Percentiles rank a stretch among this genome's conserved stretches.
These are phyloP conservation scores for Eulemur rufifrons DNA, from an alignment of 2,113 vertebrate genomes.

Conservation along the genomic window DNA sequence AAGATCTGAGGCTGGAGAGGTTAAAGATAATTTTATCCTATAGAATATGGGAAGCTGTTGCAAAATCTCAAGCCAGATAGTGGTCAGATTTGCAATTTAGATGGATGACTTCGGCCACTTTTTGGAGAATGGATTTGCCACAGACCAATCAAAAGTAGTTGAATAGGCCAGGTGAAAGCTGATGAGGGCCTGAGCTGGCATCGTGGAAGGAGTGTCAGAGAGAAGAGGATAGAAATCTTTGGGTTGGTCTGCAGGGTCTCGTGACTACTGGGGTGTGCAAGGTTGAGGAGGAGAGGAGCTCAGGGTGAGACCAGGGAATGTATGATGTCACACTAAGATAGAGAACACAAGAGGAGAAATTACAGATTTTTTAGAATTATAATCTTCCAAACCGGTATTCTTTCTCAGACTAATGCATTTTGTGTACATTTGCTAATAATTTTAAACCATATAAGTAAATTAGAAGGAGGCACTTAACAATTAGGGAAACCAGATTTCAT, in stretches of 20 bases:
- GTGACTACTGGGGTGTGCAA: neutral
- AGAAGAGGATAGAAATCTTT: neutral
- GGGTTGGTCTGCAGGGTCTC: neutral
- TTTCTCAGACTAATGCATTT: neutral
- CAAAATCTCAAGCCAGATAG: neutral
- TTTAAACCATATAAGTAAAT: neutral
- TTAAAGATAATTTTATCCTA: neutral
- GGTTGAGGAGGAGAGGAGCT: no score
- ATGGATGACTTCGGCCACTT: neutral
- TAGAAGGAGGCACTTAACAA: neutral
- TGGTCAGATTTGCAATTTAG: neutral
- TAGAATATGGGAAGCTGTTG: neutral
- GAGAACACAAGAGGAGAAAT: neutral
- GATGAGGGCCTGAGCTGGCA: neutral
- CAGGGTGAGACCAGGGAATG: neutral
- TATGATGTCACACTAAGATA: fast-evolving
- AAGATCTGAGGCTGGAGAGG: neutral
- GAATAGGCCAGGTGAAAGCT: neutral
- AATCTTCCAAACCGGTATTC: neutral
- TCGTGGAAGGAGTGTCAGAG: neutral
- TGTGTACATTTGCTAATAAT: neutral
- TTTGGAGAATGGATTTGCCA: neutral
- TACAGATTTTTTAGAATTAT: neutral
- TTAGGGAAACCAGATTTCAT: neutral
- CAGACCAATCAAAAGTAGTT: neutral